These are phyloP conservation scores for Drosophila cracens DNA, from an alignment of 2,888 invertebrate genomes.

Conservation along the genomic window DNA sequence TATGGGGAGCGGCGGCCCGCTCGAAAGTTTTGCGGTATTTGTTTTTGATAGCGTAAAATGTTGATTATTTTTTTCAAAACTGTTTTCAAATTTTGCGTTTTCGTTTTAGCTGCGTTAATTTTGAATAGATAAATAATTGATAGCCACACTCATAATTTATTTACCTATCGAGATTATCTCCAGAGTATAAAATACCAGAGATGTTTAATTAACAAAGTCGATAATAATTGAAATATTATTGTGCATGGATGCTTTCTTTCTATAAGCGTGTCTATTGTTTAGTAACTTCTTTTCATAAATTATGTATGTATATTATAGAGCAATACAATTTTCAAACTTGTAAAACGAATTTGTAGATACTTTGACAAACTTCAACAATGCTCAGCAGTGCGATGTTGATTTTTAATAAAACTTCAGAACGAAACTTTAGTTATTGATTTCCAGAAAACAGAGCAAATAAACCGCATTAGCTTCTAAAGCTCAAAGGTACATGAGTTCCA, in stretches of 20 bases:
- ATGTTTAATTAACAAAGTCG: not conserved
- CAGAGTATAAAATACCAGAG: not conserved
- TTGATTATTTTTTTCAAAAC: not conserved
- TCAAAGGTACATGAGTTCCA: not conserved
- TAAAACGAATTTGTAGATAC: slow-evolving; percentile 6
- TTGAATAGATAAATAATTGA: slow-evolving; percentile 6
- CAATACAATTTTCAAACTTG: slow-evolving; percentile 11
- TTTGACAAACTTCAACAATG: slow-evolving; percentile 23
- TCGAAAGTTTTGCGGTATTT: slow-evolving; percentile 29
- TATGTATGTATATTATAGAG: not conserved
- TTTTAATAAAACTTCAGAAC: slow-evolving; percentile 17
- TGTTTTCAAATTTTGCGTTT: not conserved
- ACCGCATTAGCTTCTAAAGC: not conserved
- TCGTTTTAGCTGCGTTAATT: not conserved
- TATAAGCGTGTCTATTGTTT: not conserved
- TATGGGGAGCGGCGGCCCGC: slow-evolving; percentile 1
- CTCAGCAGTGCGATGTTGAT: not conserved
- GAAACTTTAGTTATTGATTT: slow-evolving; percentile 40
- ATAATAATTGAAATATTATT: not conserved
- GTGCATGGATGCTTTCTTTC: not conserved
- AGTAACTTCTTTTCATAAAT: not conserved
- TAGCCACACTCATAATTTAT: not conserved
- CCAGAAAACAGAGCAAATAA: not conserved
- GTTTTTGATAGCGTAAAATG: slow-evolving; percentile 22
- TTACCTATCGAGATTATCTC: no score